Percentiles rank a stretch among this genome's conserved stretches.
phyloP scores from a whole-genome alignment of 2,113 vertebrate genomes.

The Nettapus auritus region DNA sequence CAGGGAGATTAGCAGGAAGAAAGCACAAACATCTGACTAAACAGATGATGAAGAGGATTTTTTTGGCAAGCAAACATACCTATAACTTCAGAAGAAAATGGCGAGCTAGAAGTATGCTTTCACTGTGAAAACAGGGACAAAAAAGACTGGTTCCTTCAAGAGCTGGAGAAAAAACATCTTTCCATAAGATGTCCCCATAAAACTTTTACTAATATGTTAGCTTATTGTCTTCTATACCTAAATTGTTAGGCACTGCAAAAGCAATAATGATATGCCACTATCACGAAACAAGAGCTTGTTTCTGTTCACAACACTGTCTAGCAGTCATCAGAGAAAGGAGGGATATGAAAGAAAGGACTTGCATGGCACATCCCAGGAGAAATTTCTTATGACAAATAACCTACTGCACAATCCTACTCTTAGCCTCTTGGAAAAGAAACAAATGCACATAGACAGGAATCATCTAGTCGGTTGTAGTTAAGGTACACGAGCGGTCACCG shows the following conservation, averaged over 20 bases:
- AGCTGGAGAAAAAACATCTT: neutral
- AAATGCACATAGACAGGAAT: neutral
- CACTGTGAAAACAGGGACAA: neutral
- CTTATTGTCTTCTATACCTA: neutral
- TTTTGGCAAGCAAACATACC: neutral
- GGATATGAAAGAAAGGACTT: neutral
- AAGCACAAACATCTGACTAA: conserved; percentile 32
- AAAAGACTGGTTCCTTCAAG: neutral
- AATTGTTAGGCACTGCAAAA: neutral
- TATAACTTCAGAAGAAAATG: neutral
- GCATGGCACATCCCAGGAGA: neutral
- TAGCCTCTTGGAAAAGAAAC: neutral
- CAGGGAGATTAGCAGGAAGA: neutral
- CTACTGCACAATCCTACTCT: neutral
- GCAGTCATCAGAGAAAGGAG: neutral
- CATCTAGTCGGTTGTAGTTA: neutral
- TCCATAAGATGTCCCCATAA: neutral
- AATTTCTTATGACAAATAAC: neutral
- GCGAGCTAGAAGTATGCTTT: neutral
- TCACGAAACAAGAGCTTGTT: neutral
- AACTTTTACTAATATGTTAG: neutral
- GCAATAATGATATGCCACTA: neutral
- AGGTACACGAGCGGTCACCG: neutral
- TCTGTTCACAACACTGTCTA: neutral
- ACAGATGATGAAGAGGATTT: conserved; percentile 30